Evolutionary conservation across 2,797 vertebrate genomes (phyloP), one percentile per base, ranked within the genome.

Genomic region (Falco berigora): DNA sequence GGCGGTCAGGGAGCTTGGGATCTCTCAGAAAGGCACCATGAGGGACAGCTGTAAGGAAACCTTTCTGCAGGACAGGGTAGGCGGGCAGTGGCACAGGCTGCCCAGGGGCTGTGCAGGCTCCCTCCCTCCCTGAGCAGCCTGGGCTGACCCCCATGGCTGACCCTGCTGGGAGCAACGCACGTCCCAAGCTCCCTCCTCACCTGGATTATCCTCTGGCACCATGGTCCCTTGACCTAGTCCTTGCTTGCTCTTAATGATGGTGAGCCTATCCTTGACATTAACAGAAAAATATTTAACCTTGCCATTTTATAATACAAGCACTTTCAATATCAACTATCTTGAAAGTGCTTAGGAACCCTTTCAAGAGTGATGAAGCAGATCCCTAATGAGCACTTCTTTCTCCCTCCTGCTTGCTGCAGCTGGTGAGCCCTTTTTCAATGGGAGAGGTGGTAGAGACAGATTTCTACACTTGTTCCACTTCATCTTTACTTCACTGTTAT

Each of bases 1-100:
- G 14, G 9, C 49, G 58, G 20, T 12, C 5, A 5, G 28, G 25
- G 55, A 53, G 20, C 9, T 1, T 1, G 0, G 10, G n/a, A 30
- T 68, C 40, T 73, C 56, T 69, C 76, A 40, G 36, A 4, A 5
- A 28, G 8, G 16, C 22, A 49, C 1, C 11, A 20, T 4, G 17
- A 10, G 5, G 27, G 28, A 4, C 2, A 2, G 19, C 28, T 4
- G 1, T 24, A 50, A 32, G 49, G 32, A 72, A 82, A 42, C 8
- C 27, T 63, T 28, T 68, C 11, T 28, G 11, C 20, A 13, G 38
- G 10, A 69, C 42, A 18, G 36, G 18, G 46, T 2, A 50, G 34
- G 30, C 0, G 2, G 55, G 25, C 2, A 3, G 59, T 21, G 28
- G 47, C 34, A 36, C 21, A 38, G 30, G 44, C 28, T 68, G 73